Conservation (phyloP, 2,888 invertebrate species). For the Pelosia muscerda region DNA sequence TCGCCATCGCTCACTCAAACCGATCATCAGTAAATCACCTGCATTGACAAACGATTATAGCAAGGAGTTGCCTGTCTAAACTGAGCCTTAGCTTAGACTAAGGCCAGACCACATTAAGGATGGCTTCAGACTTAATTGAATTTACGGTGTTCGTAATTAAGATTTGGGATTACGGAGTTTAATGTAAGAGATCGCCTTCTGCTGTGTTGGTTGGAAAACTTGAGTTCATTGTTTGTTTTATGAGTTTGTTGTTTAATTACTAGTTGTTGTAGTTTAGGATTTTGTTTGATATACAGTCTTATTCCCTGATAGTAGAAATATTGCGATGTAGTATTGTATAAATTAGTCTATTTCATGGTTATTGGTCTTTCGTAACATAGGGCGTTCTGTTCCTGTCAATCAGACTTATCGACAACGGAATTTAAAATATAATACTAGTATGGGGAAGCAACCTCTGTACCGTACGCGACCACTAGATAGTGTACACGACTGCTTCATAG, state of each 20-base stretch:
- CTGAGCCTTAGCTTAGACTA: conserved; percentile 44
- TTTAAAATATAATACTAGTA: too few relatives aligned
- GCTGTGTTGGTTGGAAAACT: conserved; percentile 19
- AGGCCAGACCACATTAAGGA: conserved; percentile 25
- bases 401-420: too few relatives aligned
- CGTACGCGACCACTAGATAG: too few relatives aligned
- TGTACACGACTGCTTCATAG: too few relatives aligned
- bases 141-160: conserved; percentile 46
- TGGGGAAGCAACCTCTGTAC: too few relatives aligned
- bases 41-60: conserved; percentile 57
- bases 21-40: conserved; percentile 54
- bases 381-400: too few relatives aligned
- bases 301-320: not conserved
- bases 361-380: not conserved
- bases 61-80: conserved; percentile 48
- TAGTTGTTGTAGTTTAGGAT: not conserved
- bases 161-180: conserved; percentile 45
- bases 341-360: not conserved
- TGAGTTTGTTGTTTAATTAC: conserved; percentile 14
- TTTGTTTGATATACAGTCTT: not conserved
- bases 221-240: conserved; percentile 13
- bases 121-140: conserved; percentile 44
- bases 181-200: conserved; percentile 32
- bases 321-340: not conserved
- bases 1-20: conserved; percentile 46